phyloP scores from a whole-genome alignment of 2,888 invertebrate genomes.

The Sepioteuthis lessoniana region DNA sequence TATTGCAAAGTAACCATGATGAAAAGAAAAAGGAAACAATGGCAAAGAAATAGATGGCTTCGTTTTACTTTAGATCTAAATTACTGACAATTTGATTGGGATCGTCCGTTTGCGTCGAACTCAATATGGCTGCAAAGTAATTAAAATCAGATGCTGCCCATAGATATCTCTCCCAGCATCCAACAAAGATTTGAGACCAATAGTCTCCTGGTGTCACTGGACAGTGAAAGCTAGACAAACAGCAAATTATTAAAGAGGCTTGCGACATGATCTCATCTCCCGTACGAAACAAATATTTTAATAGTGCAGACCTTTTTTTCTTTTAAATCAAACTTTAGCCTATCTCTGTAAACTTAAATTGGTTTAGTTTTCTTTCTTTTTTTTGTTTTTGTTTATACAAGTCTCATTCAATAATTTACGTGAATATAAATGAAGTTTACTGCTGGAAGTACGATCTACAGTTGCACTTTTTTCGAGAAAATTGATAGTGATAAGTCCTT shows the following conservation, averaged over 20 bases:
- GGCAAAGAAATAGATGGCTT: background rate
- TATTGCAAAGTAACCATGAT: background rate
- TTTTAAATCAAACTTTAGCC: no score
- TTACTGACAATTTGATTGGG: constrained; percentile 23
- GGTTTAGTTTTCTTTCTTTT: no score
- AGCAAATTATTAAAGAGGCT: background rate
- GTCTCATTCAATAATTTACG: no score
- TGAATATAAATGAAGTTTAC: no score
- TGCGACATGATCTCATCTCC: background rate
- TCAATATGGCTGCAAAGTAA: background rate
- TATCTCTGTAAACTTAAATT: background rate
- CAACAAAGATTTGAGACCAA: background rate
- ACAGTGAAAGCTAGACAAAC: background rate
- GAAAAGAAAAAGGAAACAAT: background rate
- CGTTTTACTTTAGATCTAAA: background rate
- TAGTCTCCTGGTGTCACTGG: background rate
- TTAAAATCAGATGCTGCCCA: background rate
- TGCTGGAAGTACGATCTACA: no score
- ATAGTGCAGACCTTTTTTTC: background rate
- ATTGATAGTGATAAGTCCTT: no score
- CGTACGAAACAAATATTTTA: background rate
- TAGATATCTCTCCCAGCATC: background rate
- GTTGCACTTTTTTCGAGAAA: no score
- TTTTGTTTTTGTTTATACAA: no score
- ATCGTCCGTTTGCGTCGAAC: background rate